These are phyloP conservation scores for Neoarius graeffei DNA, from an alignment of 2,113 vertebrate genomes.

Conservation along the genomic window DNA sequence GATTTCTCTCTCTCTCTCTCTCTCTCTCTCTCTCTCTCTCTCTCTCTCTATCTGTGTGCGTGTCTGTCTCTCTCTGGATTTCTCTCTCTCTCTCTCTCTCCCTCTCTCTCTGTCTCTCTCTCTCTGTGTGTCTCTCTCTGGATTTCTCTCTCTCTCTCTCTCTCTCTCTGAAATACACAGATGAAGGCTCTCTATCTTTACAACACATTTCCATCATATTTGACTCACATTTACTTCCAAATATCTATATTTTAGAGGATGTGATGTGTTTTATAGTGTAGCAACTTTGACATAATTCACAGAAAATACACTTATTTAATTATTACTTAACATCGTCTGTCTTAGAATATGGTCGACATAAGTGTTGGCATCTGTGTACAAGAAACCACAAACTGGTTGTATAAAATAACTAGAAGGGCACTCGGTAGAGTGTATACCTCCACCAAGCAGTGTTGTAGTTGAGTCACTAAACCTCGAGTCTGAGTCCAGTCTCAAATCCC, in stretches of 20 bases:
- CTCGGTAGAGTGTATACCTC: too few relatives aligned
- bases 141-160: too few relatives aligned
- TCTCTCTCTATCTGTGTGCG: too few relatives aligned
- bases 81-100: too few relatives aligned
- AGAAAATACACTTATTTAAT: neutral
- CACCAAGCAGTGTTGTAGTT: too few relatives aligned
- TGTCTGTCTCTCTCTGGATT: too few relatives aligned
- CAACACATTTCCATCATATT: neutral
- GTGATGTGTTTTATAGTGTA: neutral
- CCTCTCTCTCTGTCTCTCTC: too few relatives aligned
- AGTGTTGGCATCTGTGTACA: neutral
- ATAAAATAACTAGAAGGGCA: neutral
- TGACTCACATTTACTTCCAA: neutral
- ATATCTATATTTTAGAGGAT: neutral
- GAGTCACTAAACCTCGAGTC: too few relatives aligned
- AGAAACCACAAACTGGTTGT: neutral
- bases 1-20: too few relatives aligned
- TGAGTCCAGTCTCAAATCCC: too few relatives aligned
- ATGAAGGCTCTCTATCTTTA: neutral
- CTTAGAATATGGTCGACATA: neutral
- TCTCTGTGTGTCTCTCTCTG: neutral
- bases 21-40: too few relatives aligned
- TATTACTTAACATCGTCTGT: neutral
- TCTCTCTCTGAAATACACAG: neutral
- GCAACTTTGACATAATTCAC: neutral